Evolutionary conservation across 2,888 invertebrate genomes (phyloP), one percentile per base, ranked within the genome.

Genomic region (Nymphalis urticae): DNA sequence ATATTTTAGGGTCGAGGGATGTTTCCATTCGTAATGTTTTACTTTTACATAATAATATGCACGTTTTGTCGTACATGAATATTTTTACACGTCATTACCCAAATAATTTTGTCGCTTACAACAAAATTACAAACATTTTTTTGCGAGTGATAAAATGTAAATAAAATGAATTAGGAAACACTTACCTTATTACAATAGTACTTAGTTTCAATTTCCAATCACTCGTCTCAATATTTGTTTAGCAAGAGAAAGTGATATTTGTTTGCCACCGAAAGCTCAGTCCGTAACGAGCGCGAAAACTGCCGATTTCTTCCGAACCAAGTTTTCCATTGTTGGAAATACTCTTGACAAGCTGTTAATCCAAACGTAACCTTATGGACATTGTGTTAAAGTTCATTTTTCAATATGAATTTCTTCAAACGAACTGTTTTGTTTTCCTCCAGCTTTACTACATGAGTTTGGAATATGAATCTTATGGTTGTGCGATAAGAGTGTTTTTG

Each of bases 61-160:
- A 51, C 47, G 42, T 61, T 75, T 75, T 71, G 71, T 74, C 61
- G 77, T 78, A 76, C 76, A 79, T 68, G 76, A 77, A 77, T 67
- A 64, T 84, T 83, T 80, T 82, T 78, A 72, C 79, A 79, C 78
- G 75, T 80, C 83, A 83, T 85, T 85, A 79, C 79, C 76, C 77
- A 77, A 80, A 81, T 81, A 80, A 81, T 63, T 73, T 80, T 76
- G 75, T 76, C 77, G 72, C 67, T 73, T 62, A 74, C 71, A 73
- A 70, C 71, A 72, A 64, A 70, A 69, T 67, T 56, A 65, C 75
- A 75, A 76, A 75, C 48, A 72, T 71, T 70, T 71, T 42, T 72
- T 73, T 72, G 66, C 71, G 59, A 67, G 60, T 62, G 47, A 13
- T 50, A 17, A 63, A 72, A 60, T 64, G 67, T 68, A 69, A 75